Percentiles rank a stretch among this genome's conserved stretches.
These are phyloP conservation scores for Halictus quadricinctus DNA, from an alignment of 2,888 invertebrate genomes.

Conservation along the genomic window DNA sequence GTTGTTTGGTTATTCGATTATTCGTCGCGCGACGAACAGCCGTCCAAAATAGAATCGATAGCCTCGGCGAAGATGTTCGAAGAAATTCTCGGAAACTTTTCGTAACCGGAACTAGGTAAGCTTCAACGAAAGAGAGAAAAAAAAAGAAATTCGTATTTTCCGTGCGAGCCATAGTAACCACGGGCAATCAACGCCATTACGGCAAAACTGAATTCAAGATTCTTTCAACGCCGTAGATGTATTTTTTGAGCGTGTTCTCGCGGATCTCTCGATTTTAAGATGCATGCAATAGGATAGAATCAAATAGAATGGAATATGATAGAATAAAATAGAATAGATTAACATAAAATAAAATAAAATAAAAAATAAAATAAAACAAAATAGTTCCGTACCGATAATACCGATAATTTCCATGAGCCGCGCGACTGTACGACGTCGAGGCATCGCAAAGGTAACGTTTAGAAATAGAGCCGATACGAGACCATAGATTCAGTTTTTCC, in stretches of 20 bases:
- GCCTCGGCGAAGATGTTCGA: not conserved
- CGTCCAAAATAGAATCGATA: slow-evolving; percentile 13
- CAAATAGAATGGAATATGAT: not conserved
- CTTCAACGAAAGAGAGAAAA: not conserved
- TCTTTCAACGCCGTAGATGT: not conserved
- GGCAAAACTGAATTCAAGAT: not conserved
- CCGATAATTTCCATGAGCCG: not conserved
- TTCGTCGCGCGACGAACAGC: slow-evolving; percentile 44
- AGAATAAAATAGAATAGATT: not conserved
- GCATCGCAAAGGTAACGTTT: not conserved
- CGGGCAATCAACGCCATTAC: slow-evolving; percentile 54
- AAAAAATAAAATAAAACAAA: not conserved
- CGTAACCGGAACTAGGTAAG: slow-evolving; percentile 58
- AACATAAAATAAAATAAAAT: not conserved
- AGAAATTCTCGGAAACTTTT: slow-evolving; percentile 24
- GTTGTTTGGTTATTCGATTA: slow-evolving; percentile 55
- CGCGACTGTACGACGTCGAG: not conserved
- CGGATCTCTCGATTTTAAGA: not conserved
- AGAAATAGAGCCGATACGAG: not conserved
- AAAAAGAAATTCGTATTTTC: not conserved
- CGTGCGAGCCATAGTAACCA: slow-evolving; percentile 38
- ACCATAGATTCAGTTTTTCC: not conserved
- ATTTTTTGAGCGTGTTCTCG: not conserved
- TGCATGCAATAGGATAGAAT: not conserved
- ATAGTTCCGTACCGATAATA: not conserved